Evolutionary conservation across 2,113 vertebrate genomes (phyloP).

Genomic region (Epinephelus moara): DNA sequence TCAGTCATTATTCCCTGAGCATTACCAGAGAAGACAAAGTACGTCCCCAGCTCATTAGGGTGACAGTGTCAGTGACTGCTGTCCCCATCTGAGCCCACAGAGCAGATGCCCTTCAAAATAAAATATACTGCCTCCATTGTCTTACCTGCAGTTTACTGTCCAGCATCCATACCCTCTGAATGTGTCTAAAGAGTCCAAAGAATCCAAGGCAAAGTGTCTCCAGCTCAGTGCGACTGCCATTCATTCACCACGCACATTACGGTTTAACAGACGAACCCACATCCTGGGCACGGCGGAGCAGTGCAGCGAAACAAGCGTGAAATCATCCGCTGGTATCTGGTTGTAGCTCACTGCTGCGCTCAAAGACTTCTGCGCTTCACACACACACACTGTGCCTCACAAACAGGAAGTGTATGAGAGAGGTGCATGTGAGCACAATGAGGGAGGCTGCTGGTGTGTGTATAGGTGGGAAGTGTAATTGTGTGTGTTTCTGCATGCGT

Average conservation of each 20-base stretch:
- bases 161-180: constrained; percentile 56
- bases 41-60: neutral
- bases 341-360: constrained; percentile 14
- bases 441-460: constrained; percentile 62
- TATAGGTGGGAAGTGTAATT: constrained; percentile 23
- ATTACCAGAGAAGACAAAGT: neutral
- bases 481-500: constrained; percentile 23
- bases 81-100: neutral
- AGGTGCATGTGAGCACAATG: constrained; percentile 73
- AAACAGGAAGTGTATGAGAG: constrained; percentile 82
- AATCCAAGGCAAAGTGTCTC: constrained; percentile 44
- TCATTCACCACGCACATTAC: constrained; percentile 53
- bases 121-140: neutral
- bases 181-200: constrained; percentile 20
- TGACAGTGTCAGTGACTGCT: neutral
- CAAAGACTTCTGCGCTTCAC: constrained; percentile 3
- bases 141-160: constrained; percentile 72
- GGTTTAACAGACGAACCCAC: constrained; percentile 59
- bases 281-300: constrained; percentile 65
- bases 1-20: constrained; percentile 7
- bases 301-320: constrained; percentile 6
- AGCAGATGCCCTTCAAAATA: constrained; percentile 7
- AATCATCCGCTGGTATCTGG: neutral
- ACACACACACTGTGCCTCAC: constrained; percentile 29
- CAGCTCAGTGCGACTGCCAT: constrained; percentile 56